phyloP scores from a whole-genome alignment of 1,140 invertebrate species.

The Zaprionus ornatus region DNA sequence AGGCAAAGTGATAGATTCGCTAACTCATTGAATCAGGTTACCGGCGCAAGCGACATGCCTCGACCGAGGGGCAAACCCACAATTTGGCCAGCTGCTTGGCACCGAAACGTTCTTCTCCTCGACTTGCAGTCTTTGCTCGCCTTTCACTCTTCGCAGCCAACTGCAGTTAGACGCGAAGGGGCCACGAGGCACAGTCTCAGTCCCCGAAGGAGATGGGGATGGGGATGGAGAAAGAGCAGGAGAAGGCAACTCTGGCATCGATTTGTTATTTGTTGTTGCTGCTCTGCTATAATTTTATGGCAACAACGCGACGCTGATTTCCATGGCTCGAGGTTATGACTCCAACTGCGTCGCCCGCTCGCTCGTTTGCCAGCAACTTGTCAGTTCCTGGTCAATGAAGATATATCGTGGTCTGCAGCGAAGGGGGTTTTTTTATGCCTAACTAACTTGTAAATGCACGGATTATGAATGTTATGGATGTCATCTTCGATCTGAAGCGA shows the following conservation, averaged over 20 bases:
- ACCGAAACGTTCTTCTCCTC: constrained; percentile 28
- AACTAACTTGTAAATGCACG: not conserved
- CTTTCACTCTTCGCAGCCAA: constrained; percentile 59
- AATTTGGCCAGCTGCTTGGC: constrained; percentile 53
- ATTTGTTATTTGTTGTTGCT: constrained; percentile 46
- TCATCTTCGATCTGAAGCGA: not conserved
- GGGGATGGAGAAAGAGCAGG: not conserved
- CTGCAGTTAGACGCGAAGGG: constrained; percentile 28
- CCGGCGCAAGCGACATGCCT: constrained; percentile 32
- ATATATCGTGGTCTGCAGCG: constrained; percentile 50
- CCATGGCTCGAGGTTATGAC: constrained; percentile 49
- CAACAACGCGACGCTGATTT: constrained; percentile 57
- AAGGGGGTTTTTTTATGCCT: not conserved
- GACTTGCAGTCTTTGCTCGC: constrained; percentile 15
- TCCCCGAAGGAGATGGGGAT: too few species aligned
- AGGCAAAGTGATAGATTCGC: constrained; percentile 61
- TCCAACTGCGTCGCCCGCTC: constrained; percentile 8
- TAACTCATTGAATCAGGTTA: constrained; percentile 69
- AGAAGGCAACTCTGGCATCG: constrained; percentile 43
- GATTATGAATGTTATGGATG: not conserved
- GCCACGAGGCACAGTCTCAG: not conserved
- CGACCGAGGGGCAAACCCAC: constrained; percentile 15
- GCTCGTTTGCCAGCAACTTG: constrained; percentile 22
- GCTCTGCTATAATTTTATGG: constrained; percentile 51
- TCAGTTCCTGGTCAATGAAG: constrained; percentile 63